Percentiles rank a stretch among this genome's conserved stretches.
These are phyloP conservation scores for Hydrotaea diabolus DNA, from an alignment of 2,888 invertebrate genomes.

Conservation along the genomic window DNA sequence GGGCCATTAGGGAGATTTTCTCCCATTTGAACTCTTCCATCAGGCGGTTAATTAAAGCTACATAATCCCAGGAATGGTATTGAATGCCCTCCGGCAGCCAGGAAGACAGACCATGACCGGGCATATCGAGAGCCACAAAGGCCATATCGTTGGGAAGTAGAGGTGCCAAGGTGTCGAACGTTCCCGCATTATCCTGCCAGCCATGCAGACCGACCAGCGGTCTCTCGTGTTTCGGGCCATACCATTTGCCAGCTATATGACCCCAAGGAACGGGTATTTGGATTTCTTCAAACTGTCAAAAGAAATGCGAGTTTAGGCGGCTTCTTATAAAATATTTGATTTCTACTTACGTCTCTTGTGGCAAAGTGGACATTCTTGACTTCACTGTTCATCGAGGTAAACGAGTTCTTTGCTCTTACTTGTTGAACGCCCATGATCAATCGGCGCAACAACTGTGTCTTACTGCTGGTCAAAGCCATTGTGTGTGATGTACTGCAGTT, in stretches of 20 bases:
- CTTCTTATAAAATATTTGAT: not conserved
- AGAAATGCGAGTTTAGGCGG: not conserved
- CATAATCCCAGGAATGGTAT: slow-evolving; percentile 81
- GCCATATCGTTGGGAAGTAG: slow-evolving; percentile 82
- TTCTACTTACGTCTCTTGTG: slow-evolving; percentile 53
- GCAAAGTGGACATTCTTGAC: slow-evolving; percentile 38
- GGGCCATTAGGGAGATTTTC: slow-evolving; percentile 85
- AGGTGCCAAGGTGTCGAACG: slow-evolving; percentile 87
- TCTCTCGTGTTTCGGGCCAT: slow-evolving; percentile 84
- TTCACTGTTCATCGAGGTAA: slow-evolving; percentile 26
- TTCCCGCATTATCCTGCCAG: slow-evolving; percentile 82
- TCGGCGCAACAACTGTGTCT: slow-evolving; percentile 40
- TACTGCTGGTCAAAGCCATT: not conserved
- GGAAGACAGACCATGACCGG: slow-evolving; percentile 87
- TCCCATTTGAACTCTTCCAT: slow-evolving; percentile 86
- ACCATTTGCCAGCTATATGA: slow-evolving; percentile 86
- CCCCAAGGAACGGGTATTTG: slow-evolving; percentile 87
- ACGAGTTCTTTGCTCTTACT: slow-evolving; percentile 52
- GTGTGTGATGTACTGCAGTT: not conserved
- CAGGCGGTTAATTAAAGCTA: slow-evolving; percentile 82
- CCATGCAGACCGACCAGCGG: slow-evolving; percentile 89
- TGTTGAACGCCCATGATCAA: slow-evolving; percentile 20
- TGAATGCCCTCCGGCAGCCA: slow-evolving; percentile 84
- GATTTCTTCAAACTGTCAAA: slow-evolving; percentile 83
- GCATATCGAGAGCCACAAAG: slow-evolving; percentile 85